phyloP scores from a whole-genome alignment of 2,888 invertebrate genomes.

The Pseudococcus viburni region DNA sequence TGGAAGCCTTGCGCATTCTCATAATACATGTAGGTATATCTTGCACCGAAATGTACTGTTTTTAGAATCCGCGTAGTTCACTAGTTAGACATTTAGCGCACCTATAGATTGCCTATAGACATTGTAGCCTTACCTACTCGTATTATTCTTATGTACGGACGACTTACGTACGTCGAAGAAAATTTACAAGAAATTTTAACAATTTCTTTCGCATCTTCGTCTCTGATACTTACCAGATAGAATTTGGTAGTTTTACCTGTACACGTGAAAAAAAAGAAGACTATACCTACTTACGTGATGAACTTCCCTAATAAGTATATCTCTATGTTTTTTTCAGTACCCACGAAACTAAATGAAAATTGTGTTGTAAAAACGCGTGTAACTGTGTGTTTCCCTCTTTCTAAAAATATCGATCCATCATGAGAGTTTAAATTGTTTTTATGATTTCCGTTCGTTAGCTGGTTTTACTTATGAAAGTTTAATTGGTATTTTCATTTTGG shows the following conservation, averaged over 20 bases:
- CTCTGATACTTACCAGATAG: no score
- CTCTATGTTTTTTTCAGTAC: background rate
- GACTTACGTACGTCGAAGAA: background rate
- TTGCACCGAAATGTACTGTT: conserved; percentile 33
- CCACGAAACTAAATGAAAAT: background rate
- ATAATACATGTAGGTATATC: background rate
- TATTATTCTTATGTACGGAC: no score
- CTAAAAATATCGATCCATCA: conserved; percentile 31
- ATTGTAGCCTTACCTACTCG: background rate
- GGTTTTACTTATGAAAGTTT: conserved; percentile 34
- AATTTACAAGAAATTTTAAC: background rate
- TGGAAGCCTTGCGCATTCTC: conserved; percentile 34
- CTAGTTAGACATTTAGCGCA: conserved; percentile 17
- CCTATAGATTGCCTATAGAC: conserved; percentile 32
- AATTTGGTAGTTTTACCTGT: no score
- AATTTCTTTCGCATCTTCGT: no score
- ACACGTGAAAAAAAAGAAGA: no score
- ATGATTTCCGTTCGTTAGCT: conserved; percentile 23
- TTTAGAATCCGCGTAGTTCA: conserved; percentile 37
- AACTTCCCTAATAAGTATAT: no score
- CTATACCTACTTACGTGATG: no score
- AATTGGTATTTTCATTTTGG: conserved; percentile 25
- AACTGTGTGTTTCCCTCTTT: conserved; percentile 1
- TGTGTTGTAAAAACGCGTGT: conserved; percentile 5
- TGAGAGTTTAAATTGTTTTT: conserved; percentile 16